Evolutionary conservation across 2,113 vertebrate species (phyloP), one percentile per base, ranked within the genome.

Genomic region (Ochotona princeps): DNA sequence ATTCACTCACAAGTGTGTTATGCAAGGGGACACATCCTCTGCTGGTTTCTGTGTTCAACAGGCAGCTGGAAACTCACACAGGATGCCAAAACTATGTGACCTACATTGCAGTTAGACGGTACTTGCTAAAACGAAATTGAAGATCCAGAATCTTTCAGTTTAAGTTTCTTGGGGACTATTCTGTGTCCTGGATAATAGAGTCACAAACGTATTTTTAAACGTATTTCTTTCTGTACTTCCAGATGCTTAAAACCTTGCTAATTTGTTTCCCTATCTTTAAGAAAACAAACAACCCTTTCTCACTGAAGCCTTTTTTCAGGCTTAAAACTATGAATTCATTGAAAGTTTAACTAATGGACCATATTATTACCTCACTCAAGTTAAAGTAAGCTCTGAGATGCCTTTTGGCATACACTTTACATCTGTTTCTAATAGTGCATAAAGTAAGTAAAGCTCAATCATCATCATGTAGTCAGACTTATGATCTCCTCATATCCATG

Each of bases 111-210:
- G 78, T 66, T 69, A 94, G 69, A 93, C 93, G 7, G 87, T 69
- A 83, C 95, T 96, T 93, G 69, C 91, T 92, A 89, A 94, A 93
- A 96, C 96, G 91, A 96, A 98, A 95, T 92, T 87, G 83, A 93
- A 92, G 94, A 89, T 94, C 92, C 44, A 30, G 35, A 75, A 54
- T 91, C 76, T 91, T 96, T 96, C 90, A 21, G 65, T 75, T 81
- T 70, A 54, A 60, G 83, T 96, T 96, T 96, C 92, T 95, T 83
- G 78, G 85, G 67, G 89, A 96, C 69, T 95, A 87, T 95, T 95
- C 90, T 15, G 7, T 96, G 9, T 96, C 81, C 35, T 82, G 87
- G 81, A 88, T 96, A 95, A 94, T 35, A 18, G 87, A 73, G n/a
- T 83, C 96, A 94, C 2, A 57, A 67, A 89, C 84, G 23, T 38